These are phyloP conservation scores for Agriopis marginaria DNA, from an alignment of 2,888 invertebrate species.

Conservation along the genomic window DNA sequence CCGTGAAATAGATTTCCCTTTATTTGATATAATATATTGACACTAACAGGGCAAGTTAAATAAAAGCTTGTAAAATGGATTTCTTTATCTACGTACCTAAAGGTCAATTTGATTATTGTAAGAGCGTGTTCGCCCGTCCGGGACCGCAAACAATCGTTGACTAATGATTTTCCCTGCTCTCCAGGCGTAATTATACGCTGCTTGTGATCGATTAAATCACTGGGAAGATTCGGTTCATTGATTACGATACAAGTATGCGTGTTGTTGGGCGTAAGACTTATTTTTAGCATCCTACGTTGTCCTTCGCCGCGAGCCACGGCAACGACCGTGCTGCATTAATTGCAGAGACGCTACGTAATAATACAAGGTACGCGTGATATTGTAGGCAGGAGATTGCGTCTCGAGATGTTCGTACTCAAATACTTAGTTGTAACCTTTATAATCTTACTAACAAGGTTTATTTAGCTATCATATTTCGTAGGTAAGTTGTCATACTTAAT, in stretches of 20 bases:
- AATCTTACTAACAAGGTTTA: conserved; percentile 3
- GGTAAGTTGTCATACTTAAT: not conserved
- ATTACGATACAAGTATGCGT: conserved; percentile 34
- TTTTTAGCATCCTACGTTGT: conserved; percentile 43
- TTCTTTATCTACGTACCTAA: conserved; percentile 1
- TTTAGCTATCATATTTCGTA: not conserved
- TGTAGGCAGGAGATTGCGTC: conserved; percentile 42
- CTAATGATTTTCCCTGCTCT: conserved; percentile 34
- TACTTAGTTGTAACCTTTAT: conserved; percentile 14
- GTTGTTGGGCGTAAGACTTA: conserved; percentile 29
- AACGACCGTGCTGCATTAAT: conserved; percentile 52
- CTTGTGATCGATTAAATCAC: conserved; percentile 37
- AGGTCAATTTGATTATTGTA: conserved; percentile 25
- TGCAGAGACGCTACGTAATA: conserved; percentile 46
- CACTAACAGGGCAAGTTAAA: not conserved
- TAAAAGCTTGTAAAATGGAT: not conserved
- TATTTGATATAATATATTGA: too few relatives aligned
- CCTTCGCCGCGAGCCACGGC: conserved; percentile 42
- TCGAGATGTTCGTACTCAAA: conserved; percentile 1
- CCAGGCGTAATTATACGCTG: conserved; percentile 37
- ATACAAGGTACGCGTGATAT: conserved; percentile 37
- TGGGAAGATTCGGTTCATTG: conserved; percentile 48
- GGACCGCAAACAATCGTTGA: conserved; percentile 24
- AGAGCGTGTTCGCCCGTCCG: conserved; percentile 31
- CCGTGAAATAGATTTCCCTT: too few relatives aligned